These are phyloP conservation scores for Microplitis demolitor DNA, from an alignment of 1,140 invertebrate genomes.

Conservation along the genomic window DNA sequence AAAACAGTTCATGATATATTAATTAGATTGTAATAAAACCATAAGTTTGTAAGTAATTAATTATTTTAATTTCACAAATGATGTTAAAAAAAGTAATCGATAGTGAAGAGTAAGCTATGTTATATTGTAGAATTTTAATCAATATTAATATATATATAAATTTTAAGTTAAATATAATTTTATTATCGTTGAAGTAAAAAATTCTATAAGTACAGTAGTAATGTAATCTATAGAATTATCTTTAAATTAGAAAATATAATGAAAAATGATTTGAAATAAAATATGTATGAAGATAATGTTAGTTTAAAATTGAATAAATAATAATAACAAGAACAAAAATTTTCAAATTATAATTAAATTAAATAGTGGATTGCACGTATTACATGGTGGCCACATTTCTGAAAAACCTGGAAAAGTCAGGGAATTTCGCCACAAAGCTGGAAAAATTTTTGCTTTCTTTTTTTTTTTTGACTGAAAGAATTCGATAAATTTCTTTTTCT, in stretches of 20 bases:
- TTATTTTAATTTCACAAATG: constrained; percentile 3
- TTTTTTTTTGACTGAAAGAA: too few relatives aligned
- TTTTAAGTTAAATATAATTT: not conserved
- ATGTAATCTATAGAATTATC: constrained; percentile 33
- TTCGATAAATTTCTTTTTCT: too few relatives aligned
- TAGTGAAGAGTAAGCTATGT: constrained; percentile 38
- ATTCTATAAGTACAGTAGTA: constrained; percentile 30
- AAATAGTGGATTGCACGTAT: constrained; percentile 51
- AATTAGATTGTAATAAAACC: not conserved
- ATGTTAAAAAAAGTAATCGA: constrained; percentile 26
- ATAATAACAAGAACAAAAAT: not conserved
- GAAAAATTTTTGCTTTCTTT: too few relatives aligned
- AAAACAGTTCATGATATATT: not conserved
- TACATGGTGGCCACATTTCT: constrained; percentile 11
- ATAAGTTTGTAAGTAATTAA: constrained; percentile 19
- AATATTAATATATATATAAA: constrained; percentile 3
- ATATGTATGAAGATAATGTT: constrained; percentile 31
- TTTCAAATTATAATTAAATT: not conserved
- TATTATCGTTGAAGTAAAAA: too few relatives aligned
- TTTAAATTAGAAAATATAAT: not conserved
- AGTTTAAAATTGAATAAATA: constrained; percentile 17
- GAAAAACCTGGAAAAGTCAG: too few relatives aligned
- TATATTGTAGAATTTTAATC: constrained; percentile 37
- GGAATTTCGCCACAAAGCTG: too few relatives aligned
- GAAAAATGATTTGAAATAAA: not conserved